Conservation (phyloP, 1,140 invertebrate genomes). For the Chlorops oryzae region DNA sequence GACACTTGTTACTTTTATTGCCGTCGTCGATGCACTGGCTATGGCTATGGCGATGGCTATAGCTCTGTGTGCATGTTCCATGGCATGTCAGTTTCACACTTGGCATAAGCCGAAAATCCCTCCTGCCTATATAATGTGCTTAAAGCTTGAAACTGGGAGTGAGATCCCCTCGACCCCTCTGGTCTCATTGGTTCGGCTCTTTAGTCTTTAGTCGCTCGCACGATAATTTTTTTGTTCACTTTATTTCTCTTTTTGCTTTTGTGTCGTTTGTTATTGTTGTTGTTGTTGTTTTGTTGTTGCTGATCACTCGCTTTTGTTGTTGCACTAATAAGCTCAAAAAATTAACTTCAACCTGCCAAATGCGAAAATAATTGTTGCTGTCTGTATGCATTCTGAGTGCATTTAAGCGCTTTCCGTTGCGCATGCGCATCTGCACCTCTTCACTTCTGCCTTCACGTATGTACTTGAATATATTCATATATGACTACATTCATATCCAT, state of each 20-base stretch:
- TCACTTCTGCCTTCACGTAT: too few species aligned
- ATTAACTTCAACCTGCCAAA: constrained; percentile 13
- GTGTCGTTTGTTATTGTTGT: neutral
- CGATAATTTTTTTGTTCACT: too few species aligned
- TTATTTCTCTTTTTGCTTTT: constrained; percentile 4
- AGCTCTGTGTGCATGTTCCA: neutral
- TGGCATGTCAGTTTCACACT: constrained; percentile 15
- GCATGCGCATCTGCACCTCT: too few species aligned
- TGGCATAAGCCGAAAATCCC: too few species aligned
- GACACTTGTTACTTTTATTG: neutral
- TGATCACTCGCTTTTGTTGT: constrained; percentile 1
- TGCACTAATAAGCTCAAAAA: constrained; percentile 10
- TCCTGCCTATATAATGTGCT: too few species aligned
- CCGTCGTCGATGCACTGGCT: neutral
- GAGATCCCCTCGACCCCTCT: neutral
- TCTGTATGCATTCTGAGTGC: too few species aligned
- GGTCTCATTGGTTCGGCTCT: neutral
- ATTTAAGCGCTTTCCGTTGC: too few species aligned
- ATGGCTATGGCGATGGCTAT: neutral
- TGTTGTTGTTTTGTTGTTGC: constrained; percentile 4
- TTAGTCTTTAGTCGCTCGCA: neutral
- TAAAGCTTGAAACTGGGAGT: too few species aligned
- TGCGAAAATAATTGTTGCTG: constrained; percentile 20
- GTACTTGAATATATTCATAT: constrained; percentile 8
- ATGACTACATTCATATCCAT: neutral